These are phyloP conservation scores for Endotricha flammealis DNA, from an alignment of 2,888 invertebrate species.

Conservation along the genomic window DNA sequence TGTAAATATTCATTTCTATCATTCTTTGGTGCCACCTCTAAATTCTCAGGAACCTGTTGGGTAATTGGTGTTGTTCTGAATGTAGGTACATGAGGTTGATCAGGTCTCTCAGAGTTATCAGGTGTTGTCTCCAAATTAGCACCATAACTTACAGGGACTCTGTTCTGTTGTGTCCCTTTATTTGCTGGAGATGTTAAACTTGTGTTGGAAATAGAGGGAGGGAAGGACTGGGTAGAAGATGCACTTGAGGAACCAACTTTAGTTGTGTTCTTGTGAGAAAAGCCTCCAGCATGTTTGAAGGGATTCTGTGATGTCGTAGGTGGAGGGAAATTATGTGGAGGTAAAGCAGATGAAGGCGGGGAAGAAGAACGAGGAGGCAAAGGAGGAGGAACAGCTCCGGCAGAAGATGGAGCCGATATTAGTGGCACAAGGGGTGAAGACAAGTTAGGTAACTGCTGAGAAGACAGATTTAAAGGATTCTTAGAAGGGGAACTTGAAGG, in stretches of 20 bases:
- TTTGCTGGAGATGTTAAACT: conserved; percentile 54
- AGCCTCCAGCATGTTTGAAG: conserved; percentile 62
- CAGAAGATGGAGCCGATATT: conserved; percentile 13
- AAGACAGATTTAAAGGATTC: conserved; percentile 16
- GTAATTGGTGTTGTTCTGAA: conserved; percentile 39
- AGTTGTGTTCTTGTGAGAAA: conserved; percentile 64
- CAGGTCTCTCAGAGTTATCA: conserved; percentile 83
- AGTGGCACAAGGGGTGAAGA: conserved; percentile 13
- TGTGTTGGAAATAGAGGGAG: conserved; percentile 44
- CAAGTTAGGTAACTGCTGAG: conserved; percentile 12
- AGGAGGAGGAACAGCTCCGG: conserved; percentile 9
- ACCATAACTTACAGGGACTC: conserved; percentile 59
- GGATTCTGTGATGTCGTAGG: conserved; percentile 52
- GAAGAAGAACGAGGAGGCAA: conserved; percentile 15
- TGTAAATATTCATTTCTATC: conserved; percentile 87
- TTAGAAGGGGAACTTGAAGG: conserved; percentile 29
- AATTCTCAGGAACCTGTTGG: conserved; percentile 69
- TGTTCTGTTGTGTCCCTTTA: conserved; percentile 50
- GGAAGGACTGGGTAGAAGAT: conserved; percentile 35
- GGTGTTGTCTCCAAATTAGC: conserved; percentile 82
- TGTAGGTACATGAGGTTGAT: conserved; percentile 53
- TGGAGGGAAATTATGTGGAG: conserved; percentile 41
- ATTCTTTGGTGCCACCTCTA: conserved; percentile 81
- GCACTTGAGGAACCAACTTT: conserved; percentile 33
- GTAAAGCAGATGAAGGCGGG: conserved; percentile 20